These are phyloP conservation scores for Diploptera punctata DNA, from an alignment of 2,888 invertebrate genomes.

Conservation along the genomic window DNA sequence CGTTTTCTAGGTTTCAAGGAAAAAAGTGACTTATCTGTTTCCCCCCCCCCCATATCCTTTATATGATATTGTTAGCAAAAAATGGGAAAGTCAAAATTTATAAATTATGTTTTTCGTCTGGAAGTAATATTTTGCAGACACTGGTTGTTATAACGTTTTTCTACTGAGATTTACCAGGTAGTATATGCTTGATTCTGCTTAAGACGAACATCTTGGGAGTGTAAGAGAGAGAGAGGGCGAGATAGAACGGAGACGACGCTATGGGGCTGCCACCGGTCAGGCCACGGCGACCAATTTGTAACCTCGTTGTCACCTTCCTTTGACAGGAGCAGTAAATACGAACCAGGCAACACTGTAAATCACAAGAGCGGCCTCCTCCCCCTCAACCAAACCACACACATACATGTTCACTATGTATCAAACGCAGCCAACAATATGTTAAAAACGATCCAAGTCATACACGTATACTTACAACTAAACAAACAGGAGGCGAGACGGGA, in stretches of 20 bases:
- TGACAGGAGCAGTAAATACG: conserved; percentile 38
- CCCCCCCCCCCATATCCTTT: too few species aligned
- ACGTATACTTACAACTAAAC: too few species aligned
- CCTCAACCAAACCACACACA: conserved; percentile 14
- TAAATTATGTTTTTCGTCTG: too few species aligned
- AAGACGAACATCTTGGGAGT: neutral
- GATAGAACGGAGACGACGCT: conserved; percentile 8
- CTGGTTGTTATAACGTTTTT: too few species aligned
- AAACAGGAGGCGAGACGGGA: too few species aligned
- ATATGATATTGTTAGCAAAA: too few species aligned
- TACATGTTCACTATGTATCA: neutral
- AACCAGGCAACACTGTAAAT: conserved; percentile 37
- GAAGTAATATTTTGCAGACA: too few species aligned
- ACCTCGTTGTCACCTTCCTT: conserved; percentile 37
- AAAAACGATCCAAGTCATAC: neutral
- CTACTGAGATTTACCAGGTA: too few species aligned
- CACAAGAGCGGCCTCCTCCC: conserved; percentile 18
- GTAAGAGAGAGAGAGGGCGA: neutral
- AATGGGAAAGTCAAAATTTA: too few species aligned
- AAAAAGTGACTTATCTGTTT: too few species aligned
- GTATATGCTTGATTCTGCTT: too few species aligned
- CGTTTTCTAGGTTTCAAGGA: too few species aligned
- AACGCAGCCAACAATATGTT: neutral
- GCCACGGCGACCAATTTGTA: conserved; percentile 38
- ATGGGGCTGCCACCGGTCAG: conserved; percentile 29